These are phyloP conservation scores for Corythornis vintsioides DNA, from an alignment of 2,113 vertebrate species.

Conservation along the genomic window DNA sequence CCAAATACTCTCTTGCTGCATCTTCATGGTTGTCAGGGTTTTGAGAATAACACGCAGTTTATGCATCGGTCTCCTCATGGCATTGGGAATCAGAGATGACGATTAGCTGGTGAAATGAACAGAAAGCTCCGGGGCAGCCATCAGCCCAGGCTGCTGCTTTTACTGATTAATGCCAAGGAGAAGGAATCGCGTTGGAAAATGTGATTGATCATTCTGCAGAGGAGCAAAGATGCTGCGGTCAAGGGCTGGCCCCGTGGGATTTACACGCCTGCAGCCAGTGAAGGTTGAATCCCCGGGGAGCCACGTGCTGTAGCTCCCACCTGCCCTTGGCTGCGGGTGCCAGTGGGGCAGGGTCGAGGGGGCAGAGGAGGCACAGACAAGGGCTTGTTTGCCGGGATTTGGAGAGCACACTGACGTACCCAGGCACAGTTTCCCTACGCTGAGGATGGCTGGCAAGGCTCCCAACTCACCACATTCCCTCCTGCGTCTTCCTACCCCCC, in stretches of 20 bases:
- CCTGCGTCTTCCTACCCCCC: background rate
- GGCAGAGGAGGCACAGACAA: background rate
- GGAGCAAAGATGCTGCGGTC: background rate
- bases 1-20: background rate
- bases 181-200: background rate
- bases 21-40: background rate
- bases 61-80: background rate
- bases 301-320: background rate
- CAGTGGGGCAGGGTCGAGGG: background rate
- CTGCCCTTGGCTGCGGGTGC: background rate
- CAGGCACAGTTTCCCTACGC: background rate
- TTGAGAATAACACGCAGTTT: background rate
- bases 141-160: background rate
- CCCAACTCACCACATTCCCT: background rate
- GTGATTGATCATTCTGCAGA: constrained; percentile 30
- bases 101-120: background rate
- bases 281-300: constrained; percentile 1
- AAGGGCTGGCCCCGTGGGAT: background rate
- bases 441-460: background rate
- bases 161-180: background rate
- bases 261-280: background rate
- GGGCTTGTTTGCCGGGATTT: background rate
- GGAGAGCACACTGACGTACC: background rate
- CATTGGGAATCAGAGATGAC: background rate
- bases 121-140: background rate